Base-by-base conservation (phyloP, 1,140 invertebrate species). In the Artemia franciscana region DNA sequence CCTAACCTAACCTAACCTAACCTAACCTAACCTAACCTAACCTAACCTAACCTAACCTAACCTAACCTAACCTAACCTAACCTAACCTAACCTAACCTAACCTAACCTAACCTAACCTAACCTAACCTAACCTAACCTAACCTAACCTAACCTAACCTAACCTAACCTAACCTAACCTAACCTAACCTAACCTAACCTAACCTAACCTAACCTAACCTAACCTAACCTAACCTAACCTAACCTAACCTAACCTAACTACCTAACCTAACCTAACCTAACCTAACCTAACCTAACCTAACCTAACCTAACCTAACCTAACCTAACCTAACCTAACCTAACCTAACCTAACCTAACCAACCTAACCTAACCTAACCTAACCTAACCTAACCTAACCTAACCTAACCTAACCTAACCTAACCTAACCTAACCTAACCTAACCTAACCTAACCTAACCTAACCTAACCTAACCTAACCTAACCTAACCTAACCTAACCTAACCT, bases 221-320 rank as follows among this genome's bases (percentile, higher is more conserved):
- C 63, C 67, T 67, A 67, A 65, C 66, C 66, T 65, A 59, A 68
- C 62, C 65, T 60, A 63, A 66, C 60, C 64, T 57, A 60, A 58
- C 68, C 67, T 66, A 70, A 69, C 69, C 66, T 66, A 66, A 69
- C 68, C 68, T 66, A n/a, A n/a, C n/a, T n/a, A n/a, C n/a, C n/a
- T n/a, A n/a, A n/a, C n/a, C n/a, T n/a, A n/a, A n/a, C n/a, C 67
- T 65, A 69, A 70, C 68, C 67, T 68, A 70, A 70, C 69, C 68
- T 67, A 68, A 63, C 67, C 64, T 62, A 67, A 66, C 65, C 67
- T 62, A 66, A 70, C 67, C 67, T 66, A 65, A 69, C 68, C 68
- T 65, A 69, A 70, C 67, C 69, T 65, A 69, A 68, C 68, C 67
- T 64, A 69, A 68, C 67, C 68, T 67, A 68, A 68, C 67, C 65